Base-by-base conservation (phyloP, 2,888 invertebrate genomes). In the Eubasilissa splendida region DNA sequence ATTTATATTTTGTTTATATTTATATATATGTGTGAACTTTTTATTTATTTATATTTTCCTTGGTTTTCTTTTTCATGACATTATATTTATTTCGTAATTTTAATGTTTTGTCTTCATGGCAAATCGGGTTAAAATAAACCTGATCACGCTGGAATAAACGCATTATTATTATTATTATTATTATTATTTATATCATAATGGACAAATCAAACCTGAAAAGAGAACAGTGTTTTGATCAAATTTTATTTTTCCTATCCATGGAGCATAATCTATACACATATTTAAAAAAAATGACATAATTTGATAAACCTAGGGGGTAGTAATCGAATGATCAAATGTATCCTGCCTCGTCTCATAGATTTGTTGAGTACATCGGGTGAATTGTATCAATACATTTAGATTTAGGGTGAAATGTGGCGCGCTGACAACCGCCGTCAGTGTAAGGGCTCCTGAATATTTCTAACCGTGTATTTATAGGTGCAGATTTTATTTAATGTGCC, bases 391-490 rank as follows among this genome's bases (percentile, higher is more conserved):
- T 83, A 83, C 76, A 80, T 80, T 83, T 65, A 83, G 79, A 80
- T 83, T 79, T 83, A 78, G 82, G 82, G 79, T 83, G 82, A 83
- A 83, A 80, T 83, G 82, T 81, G 77, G 80, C 82, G 80, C 76
- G 78, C 78, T 80, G 82, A 82, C 80, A 80, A 77, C 80, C 76
- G 82, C 76, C 76, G 82, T 79, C 82, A 71, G 71, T 53, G 52
- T 22, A 71, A 71, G 71, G 53, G 33, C 53, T 71, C 71, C 58
- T 74, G 74, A 59, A 59, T 58, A 74, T 59, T 71, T 71, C 54
- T 54, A 52, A 71, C 71, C 71, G 71, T 71, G 71, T 71, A 71
- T 71, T 71, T 71, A 71, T 71, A 71, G 71, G 71, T 71, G 71
- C n/a, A 58, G 58, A 54, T 63, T 63, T 12, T 63, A 33, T 50